These are phyloP conservation scores for Nettapus auritus DNA, from an alignment of 2,113 vertebrate species.

Conservation along the genomic window DNA sequence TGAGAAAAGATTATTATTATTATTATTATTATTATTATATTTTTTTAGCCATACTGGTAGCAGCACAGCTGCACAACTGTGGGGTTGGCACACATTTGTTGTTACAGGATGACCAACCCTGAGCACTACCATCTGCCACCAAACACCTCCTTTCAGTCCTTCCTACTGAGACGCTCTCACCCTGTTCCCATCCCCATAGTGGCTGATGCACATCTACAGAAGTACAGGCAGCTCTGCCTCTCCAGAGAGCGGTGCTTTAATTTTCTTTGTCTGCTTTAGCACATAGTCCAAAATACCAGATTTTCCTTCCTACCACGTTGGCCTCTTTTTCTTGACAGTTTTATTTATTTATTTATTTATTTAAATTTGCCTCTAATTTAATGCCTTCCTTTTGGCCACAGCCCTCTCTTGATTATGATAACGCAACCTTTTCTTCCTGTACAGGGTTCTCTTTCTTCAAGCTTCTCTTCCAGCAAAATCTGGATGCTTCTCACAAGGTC, in stretches of 20 bases:
- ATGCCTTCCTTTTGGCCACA: neutral
- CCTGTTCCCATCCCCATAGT: neutral
- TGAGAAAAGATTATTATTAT: slow-evolving; percentile 36
- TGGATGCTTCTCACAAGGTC: neutral
- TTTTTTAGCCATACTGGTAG: neutral
- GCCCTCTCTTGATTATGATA: neutral
- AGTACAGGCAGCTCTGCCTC: neutral
- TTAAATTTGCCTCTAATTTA: neutral
- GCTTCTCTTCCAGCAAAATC: neutral
- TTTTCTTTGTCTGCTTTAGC: neutral
- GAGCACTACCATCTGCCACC: neutral
- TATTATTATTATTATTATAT: too few species aligned
- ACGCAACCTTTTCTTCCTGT: neutral
- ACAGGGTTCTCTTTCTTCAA: neutral
- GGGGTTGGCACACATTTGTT: slow-evolving; percentile 39
- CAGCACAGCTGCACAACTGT: neutral
- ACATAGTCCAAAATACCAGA: neutral
- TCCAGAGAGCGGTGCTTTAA: neutral
- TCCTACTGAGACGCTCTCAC: neutral
- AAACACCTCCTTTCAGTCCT: neutral
- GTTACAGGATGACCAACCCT: neutral
- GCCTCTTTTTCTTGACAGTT: neutral
- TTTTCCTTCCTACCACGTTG: neutral
- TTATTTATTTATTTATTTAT: neutral
- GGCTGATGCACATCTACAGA: neutral